Percentiles rank a stretch among this genome's conserved stretches.
Conservation (phyloP, 2,113 vertebrate genomes). For the Oreochromis tanganicae region DNA sequence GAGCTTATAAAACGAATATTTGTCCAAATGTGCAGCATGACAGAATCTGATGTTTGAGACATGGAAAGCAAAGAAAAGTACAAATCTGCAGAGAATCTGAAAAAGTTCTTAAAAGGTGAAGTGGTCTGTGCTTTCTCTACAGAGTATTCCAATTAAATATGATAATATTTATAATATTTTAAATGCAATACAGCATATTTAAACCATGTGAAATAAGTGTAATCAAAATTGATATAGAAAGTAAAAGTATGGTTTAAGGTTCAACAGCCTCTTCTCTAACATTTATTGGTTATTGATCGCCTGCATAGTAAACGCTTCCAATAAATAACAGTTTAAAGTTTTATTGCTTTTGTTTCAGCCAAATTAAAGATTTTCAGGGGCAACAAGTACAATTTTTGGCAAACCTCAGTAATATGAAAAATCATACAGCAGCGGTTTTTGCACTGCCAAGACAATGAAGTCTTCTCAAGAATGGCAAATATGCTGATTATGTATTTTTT, state of each 20-base stretch:
- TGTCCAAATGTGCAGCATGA: background rate
- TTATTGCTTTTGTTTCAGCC: background rate
- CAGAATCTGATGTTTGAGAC: background rate
- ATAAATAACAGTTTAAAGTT: background rate
- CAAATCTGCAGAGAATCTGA: background rate
- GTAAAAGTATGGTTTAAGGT: background rate
- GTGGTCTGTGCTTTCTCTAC: background rate
- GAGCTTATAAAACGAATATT: background rate
- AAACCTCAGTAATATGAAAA: background rate
- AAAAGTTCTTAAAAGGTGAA: background rate
- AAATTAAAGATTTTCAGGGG: background rate
- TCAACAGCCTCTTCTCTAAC: background rate
- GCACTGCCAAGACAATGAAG: background rate
- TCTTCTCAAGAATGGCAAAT: background rate
- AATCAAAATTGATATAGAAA: background rate
- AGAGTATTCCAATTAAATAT: background rate
- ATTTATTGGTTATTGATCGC: background rate
- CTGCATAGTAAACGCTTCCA: background rate
- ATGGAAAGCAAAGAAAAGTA: background rate
- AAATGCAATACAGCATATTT: background rate
- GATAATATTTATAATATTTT: background rate
- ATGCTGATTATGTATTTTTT: background rate
- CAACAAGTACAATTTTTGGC: background rate
- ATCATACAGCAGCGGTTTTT: background rate
- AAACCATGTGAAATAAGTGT: background rate